These are phyloP conservation scores for Xiphorhynchus erythropygius DNA, from an alignment of 2,797 vertebrate species.

Conservation along the genomic window DNA sequence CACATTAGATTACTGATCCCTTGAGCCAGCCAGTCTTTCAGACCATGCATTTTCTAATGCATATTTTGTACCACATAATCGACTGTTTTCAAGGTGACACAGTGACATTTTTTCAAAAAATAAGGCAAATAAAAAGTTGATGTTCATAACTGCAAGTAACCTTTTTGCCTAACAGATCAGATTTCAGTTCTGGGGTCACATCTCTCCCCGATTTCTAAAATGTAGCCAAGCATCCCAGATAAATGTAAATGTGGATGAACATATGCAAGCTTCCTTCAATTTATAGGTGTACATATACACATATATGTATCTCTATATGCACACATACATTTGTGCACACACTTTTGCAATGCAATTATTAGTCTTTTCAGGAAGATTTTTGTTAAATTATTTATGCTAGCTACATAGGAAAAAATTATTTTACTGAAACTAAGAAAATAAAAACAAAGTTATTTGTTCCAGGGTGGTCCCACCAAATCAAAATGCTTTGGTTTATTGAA, in stretches of 20 bases:
- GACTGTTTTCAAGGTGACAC: slow-evolving; percentile 18
- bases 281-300: neutral
- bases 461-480: neutral
- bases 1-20: neutral
- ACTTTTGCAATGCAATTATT: neutral
- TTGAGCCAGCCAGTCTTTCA: neutral
- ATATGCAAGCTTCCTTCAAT: neutral
- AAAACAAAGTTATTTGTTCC: slow-evolving; percentile 10
- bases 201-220: neutral
- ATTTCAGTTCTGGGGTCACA: neutral
- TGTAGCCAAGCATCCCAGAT: neutral
- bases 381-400: neutral
- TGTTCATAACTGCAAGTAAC: neutral
- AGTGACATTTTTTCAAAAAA: neutral
- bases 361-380: neutral
- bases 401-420: neutral
- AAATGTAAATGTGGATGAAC: neutral
- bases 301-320: rapidly evolving
- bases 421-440: neutral
- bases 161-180: neutral
- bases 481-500: slow-evolving; percentile 36
- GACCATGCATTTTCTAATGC: neutral
- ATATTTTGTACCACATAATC: neutral
- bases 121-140: neutral
- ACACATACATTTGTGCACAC: neutral